Percentiles rank a stretch among this genome's conserved stretches.
phyloP scores from a whole-genome alignment of 2,113 vertebrate genomes.

The Todiramphus saurophagus region DNA sequence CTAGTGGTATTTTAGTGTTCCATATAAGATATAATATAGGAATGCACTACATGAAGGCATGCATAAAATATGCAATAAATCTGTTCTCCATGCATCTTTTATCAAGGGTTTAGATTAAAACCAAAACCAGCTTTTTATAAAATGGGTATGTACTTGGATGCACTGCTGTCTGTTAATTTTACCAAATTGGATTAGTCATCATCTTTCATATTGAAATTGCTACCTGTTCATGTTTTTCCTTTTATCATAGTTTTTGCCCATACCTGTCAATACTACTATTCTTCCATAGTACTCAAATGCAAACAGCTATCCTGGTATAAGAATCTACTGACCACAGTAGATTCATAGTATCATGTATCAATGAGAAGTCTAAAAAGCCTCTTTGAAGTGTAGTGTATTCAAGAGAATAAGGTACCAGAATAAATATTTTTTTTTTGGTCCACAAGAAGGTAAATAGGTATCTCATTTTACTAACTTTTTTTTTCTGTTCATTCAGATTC shows the following conservation, averaged over 20 bases:
- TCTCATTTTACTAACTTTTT: background rate
- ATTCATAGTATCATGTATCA: background rate
- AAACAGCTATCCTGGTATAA: background rate
- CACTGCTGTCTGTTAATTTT: slow-evolving; percentile 23
- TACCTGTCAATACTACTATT: background rate
- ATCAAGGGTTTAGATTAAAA: slow-evolving; percentile 17
- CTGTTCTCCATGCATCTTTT: slow-evolving; percentile 43
- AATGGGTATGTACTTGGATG: background rate
- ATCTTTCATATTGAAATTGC: slow-evolving; percentile 10
- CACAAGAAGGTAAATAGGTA: background rate
- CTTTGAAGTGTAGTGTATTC: background rate
- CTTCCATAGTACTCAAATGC: background rate
- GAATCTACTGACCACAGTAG: background rate
- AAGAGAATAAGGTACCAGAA: background rate
- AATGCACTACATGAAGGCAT: slow-evolving; percentile 66
- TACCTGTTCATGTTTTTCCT: background rate
- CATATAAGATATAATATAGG: slow-evolving; percentile 43
- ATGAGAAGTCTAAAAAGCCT: background rate
- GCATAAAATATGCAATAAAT: slow-evolving; percentile 69
- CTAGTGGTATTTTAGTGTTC: slow-evolving; percentile 25
- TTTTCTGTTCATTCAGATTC: background rate
- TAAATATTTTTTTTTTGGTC: background rate
- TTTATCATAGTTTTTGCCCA: background rate
- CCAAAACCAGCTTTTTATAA: background rate
- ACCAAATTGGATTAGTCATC: background rate